A percentile compares a stretch with the other conserved stretches of the same genome.
These are phyloP conservation scores for Corapipo altera DNA, from an alignment of 2,113 vertebrate species.

Conservation along the genomic window DNA sequence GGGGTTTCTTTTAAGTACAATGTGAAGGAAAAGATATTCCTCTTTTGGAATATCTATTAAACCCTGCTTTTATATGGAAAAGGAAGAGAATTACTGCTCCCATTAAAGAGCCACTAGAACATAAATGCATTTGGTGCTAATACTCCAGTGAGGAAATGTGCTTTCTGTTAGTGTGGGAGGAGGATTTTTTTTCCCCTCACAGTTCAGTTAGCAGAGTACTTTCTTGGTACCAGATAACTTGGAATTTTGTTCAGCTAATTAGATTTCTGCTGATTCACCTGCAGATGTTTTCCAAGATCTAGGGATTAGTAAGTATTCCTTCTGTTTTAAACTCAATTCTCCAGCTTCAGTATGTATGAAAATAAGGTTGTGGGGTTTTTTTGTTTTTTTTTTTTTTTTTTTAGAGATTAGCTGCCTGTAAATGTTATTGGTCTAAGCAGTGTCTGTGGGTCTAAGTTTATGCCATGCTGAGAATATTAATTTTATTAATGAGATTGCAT, in stretches of 20 bases:
- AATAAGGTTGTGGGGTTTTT: neutral
- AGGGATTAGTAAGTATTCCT: neutral
- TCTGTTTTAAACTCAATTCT: neutral
- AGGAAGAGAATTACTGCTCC: neutral
- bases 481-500: neutral
- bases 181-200: neutral
- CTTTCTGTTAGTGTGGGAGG: neutral
- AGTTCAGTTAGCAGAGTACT: neutral
- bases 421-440: neutral
- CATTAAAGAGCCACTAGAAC: neutral
- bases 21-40: neutral
- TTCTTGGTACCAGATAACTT: neutral
- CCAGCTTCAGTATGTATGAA: neutral
- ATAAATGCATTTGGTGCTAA: neutral
- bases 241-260: neutral
- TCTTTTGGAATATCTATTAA: neutral
- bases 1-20: neutral
- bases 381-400: neutral
- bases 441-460: neutral
- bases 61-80: neutral
- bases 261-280: neutral
- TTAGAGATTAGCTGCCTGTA: neutral
- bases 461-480: neutral
- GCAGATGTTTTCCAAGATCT: neutral
- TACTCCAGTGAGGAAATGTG: neutral